phyloP scores from a whole-genome alignment of 1,140 invertebrate genomes.

The Elymnias hypermnestra region DNA sequence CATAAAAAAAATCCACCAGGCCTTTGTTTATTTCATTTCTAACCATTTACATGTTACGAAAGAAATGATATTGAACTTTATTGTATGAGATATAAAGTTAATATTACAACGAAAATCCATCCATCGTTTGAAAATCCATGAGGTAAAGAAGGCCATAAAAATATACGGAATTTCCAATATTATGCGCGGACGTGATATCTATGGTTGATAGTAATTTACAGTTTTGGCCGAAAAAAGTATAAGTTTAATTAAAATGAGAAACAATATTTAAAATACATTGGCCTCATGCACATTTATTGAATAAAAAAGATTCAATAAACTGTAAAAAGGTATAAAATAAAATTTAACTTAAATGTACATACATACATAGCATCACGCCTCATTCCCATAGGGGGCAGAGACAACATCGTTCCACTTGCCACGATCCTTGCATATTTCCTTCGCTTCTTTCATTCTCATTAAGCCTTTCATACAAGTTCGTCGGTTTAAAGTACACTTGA shows the following conservation, averaged over 20 bases:
- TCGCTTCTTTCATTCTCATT: too few relatives aligned
- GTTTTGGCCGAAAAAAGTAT: neutral
- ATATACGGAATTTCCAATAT: slow-evolving; percentile 25
- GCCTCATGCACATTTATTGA: too few relatives aligned
- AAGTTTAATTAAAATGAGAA: too few relatives aligned
- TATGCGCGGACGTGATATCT: slow-evolving; percentile 18
- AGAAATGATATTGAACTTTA: neutral
- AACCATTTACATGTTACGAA: neutral
- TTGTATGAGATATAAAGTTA: neutral
- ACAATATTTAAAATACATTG: too few relatives aligned
- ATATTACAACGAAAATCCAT: neutral
- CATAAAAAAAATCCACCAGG: slow-evolving; percentile 1
- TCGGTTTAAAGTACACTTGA: too few relatives aligned
- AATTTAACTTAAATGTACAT: neutral
- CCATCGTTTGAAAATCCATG: neutral
- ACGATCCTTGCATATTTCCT: too few relatives aligned
- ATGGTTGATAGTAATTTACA: slow-evolving; percentile 19
- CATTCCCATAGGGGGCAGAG: too few relatives aligned
- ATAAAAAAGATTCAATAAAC: too few relatives aligned
- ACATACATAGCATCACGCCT: too few relatives aligned
- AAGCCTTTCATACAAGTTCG: too few relatives aligned
- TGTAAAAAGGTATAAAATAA: neutral
- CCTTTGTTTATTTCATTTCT: neutral
- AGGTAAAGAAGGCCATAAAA: slow-evolving; percentile 15
- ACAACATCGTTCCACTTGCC: too few relatives aligned